phyloP scores from a whole-genome alignment of 2,888 invertebrate genomes.

The Lypha dubia region DNA sequence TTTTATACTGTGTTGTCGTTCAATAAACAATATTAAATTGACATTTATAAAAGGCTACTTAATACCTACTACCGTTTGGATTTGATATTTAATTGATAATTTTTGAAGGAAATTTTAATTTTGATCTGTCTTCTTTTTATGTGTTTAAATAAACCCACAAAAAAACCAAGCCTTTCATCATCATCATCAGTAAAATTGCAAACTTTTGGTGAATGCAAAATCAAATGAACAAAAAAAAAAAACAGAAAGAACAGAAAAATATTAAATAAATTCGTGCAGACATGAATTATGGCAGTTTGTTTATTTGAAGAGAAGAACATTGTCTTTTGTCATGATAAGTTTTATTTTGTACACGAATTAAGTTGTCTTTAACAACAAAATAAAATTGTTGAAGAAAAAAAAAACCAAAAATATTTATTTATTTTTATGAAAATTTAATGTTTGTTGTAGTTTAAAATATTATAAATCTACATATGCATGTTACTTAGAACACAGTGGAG shows the following conservation, averaged over 20 bases:
- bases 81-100: conserved; percentile 1
- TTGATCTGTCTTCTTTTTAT: neutral
- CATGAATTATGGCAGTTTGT: conserved; percentile 69
- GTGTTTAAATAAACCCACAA: neutral
- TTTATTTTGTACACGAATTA: conserved; percentile 71
- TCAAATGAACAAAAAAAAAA: conserved; percentile 9
- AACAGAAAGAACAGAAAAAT: too few species aligned
- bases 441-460: conserved; percentile 30
- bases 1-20: conserved; percentile 12
- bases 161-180: conserved; percentile 5
- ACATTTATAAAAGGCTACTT: conserved; percentile 27
- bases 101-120: neutral
- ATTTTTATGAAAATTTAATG: conserved; percentile 38
- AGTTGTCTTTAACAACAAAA: conserved; percentile 63
- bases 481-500: conserved; percentile 8
- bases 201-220: conserved; percentile 4
- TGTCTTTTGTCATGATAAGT: conserved; percentile 63
- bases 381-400: conserved; percentile 8
- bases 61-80: too few species aligned
- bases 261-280: conserved; percentile 71
- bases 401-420: conserved; percentile 8
- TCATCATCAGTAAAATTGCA: conserved; percentile 14
- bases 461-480: conserved; percentile 7
- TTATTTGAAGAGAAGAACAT: conserved; percentile 63
- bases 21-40: conserved; percentile 29